A percentile compares a stretch with the other conserved stretches of the same genome.
Evolutionary conservation across 1,140 invertebrate genomes (phyloP).

Genomic region (Chelonus insularis): DNA sequence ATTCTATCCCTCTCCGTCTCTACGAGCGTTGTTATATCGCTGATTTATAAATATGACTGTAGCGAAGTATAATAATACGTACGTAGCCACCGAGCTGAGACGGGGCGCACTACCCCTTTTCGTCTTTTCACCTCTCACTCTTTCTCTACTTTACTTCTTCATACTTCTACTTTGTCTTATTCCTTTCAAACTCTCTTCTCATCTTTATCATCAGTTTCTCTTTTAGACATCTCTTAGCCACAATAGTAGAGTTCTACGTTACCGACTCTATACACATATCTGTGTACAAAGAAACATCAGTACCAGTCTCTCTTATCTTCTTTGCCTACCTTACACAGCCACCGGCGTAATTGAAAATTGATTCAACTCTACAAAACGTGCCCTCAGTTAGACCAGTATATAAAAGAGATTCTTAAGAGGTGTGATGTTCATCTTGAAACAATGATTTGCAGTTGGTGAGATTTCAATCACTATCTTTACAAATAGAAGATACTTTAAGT

Average conservation of each 20-base stretch:
- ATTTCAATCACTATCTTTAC: neutral
- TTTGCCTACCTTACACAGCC: conserved; percentile 22
- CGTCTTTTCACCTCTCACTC: conserved; percentile 15
- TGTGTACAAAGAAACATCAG: no score
- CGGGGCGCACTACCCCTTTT: conserved; percentile 21
- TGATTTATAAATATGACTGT: conserved; percentile 64
- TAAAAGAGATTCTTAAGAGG: conserved; percentile 26
- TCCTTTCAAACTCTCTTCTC: conserved; percentile 20
- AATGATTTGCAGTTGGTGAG: conserved; percentile 18
- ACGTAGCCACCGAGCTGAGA: conserved; percentile 45
- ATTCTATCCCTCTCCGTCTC: conserved; percentile 57
- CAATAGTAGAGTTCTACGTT: neutral
- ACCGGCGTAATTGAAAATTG: conserved; percentile 60
- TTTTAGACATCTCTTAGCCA: neutral
- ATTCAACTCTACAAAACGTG: conserved; percentile 53
- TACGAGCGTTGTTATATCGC: conserved; percentile 57
- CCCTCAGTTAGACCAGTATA: conserved; percentile 48
- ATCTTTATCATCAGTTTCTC: neutral
- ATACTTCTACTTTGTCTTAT: neutral
- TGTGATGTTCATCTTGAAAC: conserved; percentile 15
- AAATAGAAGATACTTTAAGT: no score
- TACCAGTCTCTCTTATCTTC: neutral
- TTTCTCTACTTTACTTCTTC: conserved; percentile 16
- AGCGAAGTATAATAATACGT: conserved; percentile 61
- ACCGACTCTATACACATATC: neutral